These are phyloP conservation scores for Nomada goodeniana DNA, from an alignment of 2,888 invertebrate genomes.

Conservation along the genomic window DNA sequence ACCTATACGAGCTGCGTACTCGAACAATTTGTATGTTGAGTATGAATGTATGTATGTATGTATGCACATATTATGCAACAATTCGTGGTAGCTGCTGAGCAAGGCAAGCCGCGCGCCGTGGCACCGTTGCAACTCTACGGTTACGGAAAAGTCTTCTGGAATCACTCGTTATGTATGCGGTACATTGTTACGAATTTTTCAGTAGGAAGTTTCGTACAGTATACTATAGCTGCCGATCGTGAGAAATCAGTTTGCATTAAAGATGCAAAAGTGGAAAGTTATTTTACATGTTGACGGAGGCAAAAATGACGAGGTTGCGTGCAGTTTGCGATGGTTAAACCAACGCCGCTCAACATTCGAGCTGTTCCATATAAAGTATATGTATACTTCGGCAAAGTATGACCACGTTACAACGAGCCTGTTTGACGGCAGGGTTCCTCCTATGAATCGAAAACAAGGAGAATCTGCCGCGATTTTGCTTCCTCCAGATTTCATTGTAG, in stretches of 20 bases:
- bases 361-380: background rate
- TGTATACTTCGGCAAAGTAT: background rate
- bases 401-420: background rate
- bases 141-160: background rate
- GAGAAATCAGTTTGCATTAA: conserved; percentile 8
- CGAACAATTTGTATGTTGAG: background rate
- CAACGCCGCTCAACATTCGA: background rate
- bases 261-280: background rate
- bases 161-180: background rate
- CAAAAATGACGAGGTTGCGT: background rate
- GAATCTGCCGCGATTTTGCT: background rate
- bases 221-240: background rate
- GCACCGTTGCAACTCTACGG: background rate
- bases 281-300: background rate
- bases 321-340: background rate
- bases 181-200: background rate
- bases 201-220: background rate
- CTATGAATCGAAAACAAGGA: background rate
- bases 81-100: background rate
- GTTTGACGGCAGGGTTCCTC: background rate
- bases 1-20: background rate
- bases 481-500: background rate
- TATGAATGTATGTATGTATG: background rate
- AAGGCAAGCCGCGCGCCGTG: background rate
- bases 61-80: background rate